phyloP scores from a whole-genome alignment of 2,888 invertebrate genomes.

The Chironomus riparius region DNA sequence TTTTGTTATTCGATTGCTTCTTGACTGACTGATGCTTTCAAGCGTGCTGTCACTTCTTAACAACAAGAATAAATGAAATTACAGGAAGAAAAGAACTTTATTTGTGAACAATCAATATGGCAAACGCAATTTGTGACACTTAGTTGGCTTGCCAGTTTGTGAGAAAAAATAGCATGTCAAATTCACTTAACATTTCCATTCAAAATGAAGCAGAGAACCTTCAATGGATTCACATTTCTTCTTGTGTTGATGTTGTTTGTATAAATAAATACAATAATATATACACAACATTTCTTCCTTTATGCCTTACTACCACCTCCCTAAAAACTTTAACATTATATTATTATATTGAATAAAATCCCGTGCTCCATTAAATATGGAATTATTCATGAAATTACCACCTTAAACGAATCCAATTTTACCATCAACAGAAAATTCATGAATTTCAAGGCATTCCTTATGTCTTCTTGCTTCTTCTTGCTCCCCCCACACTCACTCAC shows the following conservation, averaged over 20 bases:
- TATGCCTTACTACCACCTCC: neutral
- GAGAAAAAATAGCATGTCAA: neutral
- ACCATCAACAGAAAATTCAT: conserved; percentile 8
- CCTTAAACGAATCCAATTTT: conserved; percentile 27
- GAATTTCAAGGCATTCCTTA: conserved; percentile 9
- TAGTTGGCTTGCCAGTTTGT: neutral
- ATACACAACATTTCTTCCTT: neutral
- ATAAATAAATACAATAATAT: neutral
- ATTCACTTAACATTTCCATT: neutral
- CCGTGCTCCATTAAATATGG: conserved; percentile 18
- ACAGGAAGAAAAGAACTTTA: neutral
- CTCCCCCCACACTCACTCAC: neutral
- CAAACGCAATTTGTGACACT: neutral
- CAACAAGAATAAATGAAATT: too few relatives aligned
- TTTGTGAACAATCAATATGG: neutral
- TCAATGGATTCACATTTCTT: neutral
- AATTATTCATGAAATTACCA: conserved; percentile 27
- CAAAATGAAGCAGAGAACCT: neutral
- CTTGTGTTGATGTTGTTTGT: neutral
- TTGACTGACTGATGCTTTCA: too few relatives aligned
- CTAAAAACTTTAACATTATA: neutral
- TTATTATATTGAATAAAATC: conserved; percentile 18
- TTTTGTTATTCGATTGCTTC: conserved; percentile 34
- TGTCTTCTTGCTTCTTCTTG: neutral
- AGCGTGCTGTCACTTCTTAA: too few relatives aligned